Evolutionary conservation across 64 coral and sea anemone species (phyloP), one percentile per base, ranked within the genome.

Genomic region (Montipora cactus): DNA sequence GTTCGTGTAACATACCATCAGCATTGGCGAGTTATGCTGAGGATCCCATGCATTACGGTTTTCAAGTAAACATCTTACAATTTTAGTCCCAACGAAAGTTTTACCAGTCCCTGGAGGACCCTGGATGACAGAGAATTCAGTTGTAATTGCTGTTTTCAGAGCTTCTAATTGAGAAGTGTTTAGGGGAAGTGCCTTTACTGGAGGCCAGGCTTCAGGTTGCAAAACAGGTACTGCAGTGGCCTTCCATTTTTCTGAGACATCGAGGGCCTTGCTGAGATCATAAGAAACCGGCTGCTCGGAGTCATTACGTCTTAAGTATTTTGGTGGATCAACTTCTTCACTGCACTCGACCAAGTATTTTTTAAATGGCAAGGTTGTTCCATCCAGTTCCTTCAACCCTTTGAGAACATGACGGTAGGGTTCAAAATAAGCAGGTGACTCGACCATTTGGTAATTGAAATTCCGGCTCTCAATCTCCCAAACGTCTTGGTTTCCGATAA

Each of bases 401-500:
- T 87, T 73, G 47, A 96, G 89, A 59, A 96, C 90, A 67, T 96
- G 85, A 11, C 94, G 91, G 53, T 88, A 88, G 16, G 91, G 83
- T 81, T 93, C 91, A 23, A 93, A 93, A 20, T 79, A 93, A 7
- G 91, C 84, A 10, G 91, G 91, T 62, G 91, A 93, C 77, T 80
- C 89, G 8, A 80, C 89, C 89, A 90, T 90, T 7, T 80, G 62
- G 77, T 90, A 90, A 18, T 13, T 7, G 20, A 44, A 7, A 15
- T 74, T 49, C 5, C 84, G 15, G 6, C 70, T 80, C 49, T 93
- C 92, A 16, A 93, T 93, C 28, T 76, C 92, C 21, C 58, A 47
- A 74, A 93, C 59, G 15, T 81, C 78, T 74, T 93, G 84, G 0
- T 86, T 76, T 55, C 73, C 59, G 3, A 88, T 47, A 4, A 93